Evolutionary conservation across 2,888 invertebrate genomes (phyloP).

Genomic region (Synanthedon vespiformis): DNA sequence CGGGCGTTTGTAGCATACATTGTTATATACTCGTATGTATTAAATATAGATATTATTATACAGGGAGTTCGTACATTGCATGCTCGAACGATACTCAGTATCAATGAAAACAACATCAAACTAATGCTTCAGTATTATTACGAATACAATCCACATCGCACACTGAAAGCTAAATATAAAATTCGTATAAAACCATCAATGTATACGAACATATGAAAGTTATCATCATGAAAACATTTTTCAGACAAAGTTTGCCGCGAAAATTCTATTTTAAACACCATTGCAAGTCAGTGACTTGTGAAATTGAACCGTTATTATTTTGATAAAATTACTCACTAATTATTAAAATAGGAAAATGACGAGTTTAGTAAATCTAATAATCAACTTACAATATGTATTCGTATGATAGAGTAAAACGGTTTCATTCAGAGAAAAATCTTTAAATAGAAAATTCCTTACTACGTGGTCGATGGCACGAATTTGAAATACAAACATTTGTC

Average conservation of each 20-base stretch:
- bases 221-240: conserved; percentile 4
- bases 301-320: conserved; percentile 12
- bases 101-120: background rate
- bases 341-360: too few species aligned
- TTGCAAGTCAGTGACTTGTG: conserved; percentile 54
- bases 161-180: background rate
- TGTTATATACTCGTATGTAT: too few species aligned
- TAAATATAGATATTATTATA: too few species aligned
- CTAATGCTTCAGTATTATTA: background rate
- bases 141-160: background rate
- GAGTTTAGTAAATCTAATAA: too few species aligned
- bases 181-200: conserved; percentile 13
- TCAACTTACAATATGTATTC: too few species aligned
- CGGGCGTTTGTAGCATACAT: conserved; percentile 9
- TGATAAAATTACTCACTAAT: background rate
- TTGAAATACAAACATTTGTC: too few species aligned
- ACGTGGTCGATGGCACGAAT: too few species aligned
- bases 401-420: too few species aligned
- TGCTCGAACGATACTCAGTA: background rate
- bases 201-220: conserved; percentile 4
- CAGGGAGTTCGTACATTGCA: too few species aligned
- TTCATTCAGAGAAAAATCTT: too few species aligned
- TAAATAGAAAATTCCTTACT: too few species aligned
- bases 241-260: conserved; percentile 26
- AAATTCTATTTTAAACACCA: conserved; percentile 45